Evolutionary conservation across 2,797 vertebrate species (phyloP).

Genomic region (Coilia nasus): DNA sequence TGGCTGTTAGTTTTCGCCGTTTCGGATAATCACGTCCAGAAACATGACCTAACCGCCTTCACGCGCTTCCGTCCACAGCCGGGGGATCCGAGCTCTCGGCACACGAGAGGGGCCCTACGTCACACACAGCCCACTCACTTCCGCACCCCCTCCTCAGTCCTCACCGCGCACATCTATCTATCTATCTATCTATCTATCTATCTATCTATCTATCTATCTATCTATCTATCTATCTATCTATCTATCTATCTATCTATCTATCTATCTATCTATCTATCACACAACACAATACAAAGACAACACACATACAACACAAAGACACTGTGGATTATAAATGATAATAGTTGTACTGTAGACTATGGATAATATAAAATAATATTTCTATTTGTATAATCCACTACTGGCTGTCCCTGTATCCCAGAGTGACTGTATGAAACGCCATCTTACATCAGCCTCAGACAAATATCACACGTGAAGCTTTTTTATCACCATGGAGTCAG

Average conservation of each 20-base stretch:
- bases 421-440: no score
- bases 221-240: conserved; percentile 7
- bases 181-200: conserved; percentile 37
- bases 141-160: conserved; percentile 57
- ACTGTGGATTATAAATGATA: no score
- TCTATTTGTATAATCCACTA: no score
- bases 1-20: conserved; percentile 22
- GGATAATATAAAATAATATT: no score
- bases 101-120: conserved; percentile 73
- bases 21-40: conserved; percentile 67
- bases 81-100: conserved; percentile 66
- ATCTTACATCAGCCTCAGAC: no score
- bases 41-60: conserved; percentile 76
- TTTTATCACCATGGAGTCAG: no score
- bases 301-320: no score
- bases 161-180: conserved; percentile 14
- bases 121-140: conserved; percentile 62
- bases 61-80: conserved; percentile 74
- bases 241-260: conserved; percentile 5
- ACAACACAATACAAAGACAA: no score
- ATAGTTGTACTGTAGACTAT: no score
- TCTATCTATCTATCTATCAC: no score
- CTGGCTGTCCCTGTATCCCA: no score
- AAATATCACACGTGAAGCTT: no score
- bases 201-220: conserved; percentile 9